A percentile compares a stretch with the other conserved stretches of the same genome.
phyloP scores from a whole-genome alignment of 2,797 vertebrate species.

The Thunnus albacares region DNA sequence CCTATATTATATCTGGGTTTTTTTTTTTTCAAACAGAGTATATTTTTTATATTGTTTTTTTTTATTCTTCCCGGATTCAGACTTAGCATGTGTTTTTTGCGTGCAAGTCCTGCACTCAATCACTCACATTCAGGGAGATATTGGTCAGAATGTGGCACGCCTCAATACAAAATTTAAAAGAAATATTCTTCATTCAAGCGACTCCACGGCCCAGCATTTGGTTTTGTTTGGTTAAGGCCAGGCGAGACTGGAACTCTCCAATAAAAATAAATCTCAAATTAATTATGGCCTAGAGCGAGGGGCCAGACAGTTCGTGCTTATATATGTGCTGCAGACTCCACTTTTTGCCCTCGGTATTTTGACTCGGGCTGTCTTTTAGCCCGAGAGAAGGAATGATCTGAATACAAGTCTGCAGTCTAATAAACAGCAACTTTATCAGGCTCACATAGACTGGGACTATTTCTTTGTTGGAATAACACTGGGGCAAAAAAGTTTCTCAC shows the following conservation, averaged over 20 bases:
- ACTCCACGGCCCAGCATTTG: constrained; percentile 92
- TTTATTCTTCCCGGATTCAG: constrained; percentile 2
- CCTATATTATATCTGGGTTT: constrained; percentile 3
- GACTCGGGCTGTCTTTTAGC: constrained; percentile 72
- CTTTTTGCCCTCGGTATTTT: constrained; percentile 86
- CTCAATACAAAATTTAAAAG: constrained; percentile 90
- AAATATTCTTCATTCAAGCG: constrained; percentile 93
- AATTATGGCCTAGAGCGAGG: constrained; percentile 98
- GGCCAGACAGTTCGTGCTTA: constrained; percentile 94
- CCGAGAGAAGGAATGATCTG: constrained; percentile 78
- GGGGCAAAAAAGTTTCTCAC: constrained; percentile 40
- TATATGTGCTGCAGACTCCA: constrained; percentile 89
- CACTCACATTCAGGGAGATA: constrained; percentile 55
- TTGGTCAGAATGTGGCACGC: constrained; percentile 90
- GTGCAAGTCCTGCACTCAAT: constrained; percentile 48
- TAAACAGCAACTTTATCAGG: constrained; percentile 64
- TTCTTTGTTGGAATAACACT: constrained; percentile 56
- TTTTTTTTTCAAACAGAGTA: constrained; percentile 41
- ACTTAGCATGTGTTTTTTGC: constrained; percentile 39
- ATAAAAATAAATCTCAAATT: constrained; percentile 99
- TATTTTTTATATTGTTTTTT: not conserved
- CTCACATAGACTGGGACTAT: constrained; percentile 46
- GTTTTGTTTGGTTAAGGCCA: constrained; percentile 99
- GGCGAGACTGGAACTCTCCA: constrained; percentile 97
- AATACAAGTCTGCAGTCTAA: constrained; percentile 73